These are phyloP conservation scores for Caerostris extrusa DNA, from an alignment of 1,140 invertebrate genomes.

Conservation along the genomic window DNA sequence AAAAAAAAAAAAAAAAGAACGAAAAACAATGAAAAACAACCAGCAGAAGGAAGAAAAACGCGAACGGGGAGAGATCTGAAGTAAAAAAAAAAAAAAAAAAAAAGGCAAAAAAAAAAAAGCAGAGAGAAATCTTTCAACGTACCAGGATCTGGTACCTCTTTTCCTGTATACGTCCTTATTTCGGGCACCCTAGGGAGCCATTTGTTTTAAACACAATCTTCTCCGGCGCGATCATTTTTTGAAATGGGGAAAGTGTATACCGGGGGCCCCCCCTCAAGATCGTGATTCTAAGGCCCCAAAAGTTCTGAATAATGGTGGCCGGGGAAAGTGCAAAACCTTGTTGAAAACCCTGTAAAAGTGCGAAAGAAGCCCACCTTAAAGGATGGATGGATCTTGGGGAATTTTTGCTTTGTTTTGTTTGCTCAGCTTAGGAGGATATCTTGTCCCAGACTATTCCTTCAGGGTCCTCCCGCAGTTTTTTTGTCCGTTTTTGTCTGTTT, in stretches of 20 bases:
- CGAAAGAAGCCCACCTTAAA: constrained; percentile 63
- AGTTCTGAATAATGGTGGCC: constrained; percentile 74
- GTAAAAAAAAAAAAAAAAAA: neutral
- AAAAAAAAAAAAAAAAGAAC: constrained; percentile 22
- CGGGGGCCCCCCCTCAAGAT: constrained; percentile 41
- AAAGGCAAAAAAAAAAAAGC: constrained; percentile 14
- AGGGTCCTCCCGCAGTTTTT: constrained; percentile 51
- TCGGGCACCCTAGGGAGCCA: constrained; percentile 71
- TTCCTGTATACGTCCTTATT: constrained; percentile 75
- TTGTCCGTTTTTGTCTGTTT: constrained; percentile 49
- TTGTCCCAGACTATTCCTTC: constrained; percentile 71
- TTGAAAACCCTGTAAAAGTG: constrained; percentile 77
- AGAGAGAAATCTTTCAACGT: constrained; percentile 73
- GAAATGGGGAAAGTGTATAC: constrained; percentile 62
- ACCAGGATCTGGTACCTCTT: neutral
- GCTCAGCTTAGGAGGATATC: constrained; percentile 64
- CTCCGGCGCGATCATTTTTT: constrained; percentile 76
- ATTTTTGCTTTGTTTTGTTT: constrained; percentile 61
- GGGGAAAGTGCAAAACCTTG: constrained; percentile 76
- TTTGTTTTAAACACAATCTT: constrained; percentile 78
- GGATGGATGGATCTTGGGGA: constrained; percentile 50
- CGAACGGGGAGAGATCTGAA: neutral
- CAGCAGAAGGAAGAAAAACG: neutral
- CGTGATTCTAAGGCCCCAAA: constrained; percentile 65
- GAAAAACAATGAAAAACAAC: constrained; percentile 40